Base-by-base conservation (phyloP, 2,797 vertebrate genomes). In the Tokudaia tokunoshimensis region DNA sequence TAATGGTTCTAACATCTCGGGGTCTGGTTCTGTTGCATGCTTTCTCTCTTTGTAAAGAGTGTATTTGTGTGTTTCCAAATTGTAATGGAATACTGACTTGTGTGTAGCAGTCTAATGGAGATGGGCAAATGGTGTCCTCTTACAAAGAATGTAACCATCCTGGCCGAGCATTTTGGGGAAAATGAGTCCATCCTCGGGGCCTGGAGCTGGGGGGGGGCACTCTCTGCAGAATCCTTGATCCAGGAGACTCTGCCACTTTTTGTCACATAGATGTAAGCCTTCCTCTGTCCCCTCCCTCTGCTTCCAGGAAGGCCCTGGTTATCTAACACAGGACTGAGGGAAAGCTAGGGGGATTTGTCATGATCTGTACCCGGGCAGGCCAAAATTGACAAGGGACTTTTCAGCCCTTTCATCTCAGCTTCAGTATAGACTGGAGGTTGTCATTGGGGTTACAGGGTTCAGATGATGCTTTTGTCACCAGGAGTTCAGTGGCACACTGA, bases 31-130 rank as follows among this genome's bases (percentile, higher is more conserved):
- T 93, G 13, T 65, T 78, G 26, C 41, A 26, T 92, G 31, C 6
- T 91, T 74, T 76, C 6, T 84, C 50, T 82, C 14, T 95, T 91
- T 41, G 92, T 67, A 80, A 80, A 88, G 15, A 80, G 6, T 78
- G 79, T 82, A 9, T 78, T 82, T 91, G 50, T 22, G 7, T 59
- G 13, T 82, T 34, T 87, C 41, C 87, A 57, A 4, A 6, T 65
- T 85, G 89, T 47, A 89, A 65, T 47, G 79, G 29, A 81, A 44
- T n/a, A 22, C 26, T 50, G 31, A 13, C 37, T 79, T 20, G 8
- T 15, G 34, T 90, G n/a, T 70, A 75, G 76, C 9, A 34, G 41
- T 57, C 41, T 34, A 80, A 59, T 15, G 34, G 86, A 26, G 31
- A 47, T 6, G 84, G 41, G 37, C 52, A 52, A 55, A 41, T 26